These are phyloP conservation scores for Phyllotis vaccarum DNA, from an alignment of 2,797 vertebrate genomes.

Conservation along the genomic window DNA sequence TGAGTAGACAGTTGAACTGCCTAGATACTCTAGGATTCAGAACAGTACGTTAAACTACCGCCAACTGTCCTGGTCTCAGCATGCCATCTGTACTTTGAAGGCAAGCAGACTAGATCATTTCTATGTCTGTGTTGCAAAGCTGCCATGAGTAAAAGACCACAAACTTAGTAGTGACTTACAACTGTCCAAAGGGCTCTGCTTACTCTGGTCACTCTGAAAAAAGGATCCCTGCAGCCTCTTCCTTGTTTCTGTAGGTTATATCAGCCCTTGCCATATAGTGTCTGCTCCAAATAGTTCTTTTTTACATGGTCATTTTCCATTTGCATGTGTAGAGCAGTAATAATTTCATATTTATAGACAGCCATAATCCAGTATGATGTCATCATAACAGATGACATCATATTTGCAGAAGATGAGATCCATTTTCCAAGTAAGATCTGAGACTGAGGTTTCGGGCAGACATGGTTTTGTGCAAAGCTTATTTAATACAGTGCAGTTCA, in stretches of 20 bases:
- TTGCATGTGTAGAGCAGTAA: neutral
- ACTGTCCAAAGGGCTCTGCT: neutral
- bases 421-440: conserved; percentile 7
- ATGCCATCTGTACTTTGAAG: neutral
- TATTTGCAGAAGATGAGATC: neutral
- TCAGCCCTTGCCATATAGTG: neutral
- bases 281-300: neutral
- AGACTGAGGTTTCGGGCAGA: neutral
- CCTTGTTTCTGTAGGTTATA: neutral
- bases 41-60: neutral
- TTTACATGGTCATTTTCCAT: neutral
- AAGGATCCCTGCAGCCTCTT: neutral
- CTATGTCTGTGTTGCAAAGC: neutral
- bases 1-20: neutral
- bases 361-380: neutral
- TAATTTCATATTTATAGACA: neutral
- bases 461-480: neutral
- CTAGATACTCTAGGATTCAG: neutral
- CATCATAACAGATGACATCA: neutral
- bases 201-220: neutral
- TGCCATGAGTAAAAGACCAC: neutral
- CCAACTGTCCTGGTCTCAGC: neutral
- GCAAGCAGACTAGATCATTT: neutral
- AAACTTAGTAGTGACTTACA: neutral
- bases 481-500: neutral